These are phyloP conservation scores for Peromyscus polionotus DNA, from an alignment of 2,113 vertebrate genomes.

Conservation along the genomic window DNA sequence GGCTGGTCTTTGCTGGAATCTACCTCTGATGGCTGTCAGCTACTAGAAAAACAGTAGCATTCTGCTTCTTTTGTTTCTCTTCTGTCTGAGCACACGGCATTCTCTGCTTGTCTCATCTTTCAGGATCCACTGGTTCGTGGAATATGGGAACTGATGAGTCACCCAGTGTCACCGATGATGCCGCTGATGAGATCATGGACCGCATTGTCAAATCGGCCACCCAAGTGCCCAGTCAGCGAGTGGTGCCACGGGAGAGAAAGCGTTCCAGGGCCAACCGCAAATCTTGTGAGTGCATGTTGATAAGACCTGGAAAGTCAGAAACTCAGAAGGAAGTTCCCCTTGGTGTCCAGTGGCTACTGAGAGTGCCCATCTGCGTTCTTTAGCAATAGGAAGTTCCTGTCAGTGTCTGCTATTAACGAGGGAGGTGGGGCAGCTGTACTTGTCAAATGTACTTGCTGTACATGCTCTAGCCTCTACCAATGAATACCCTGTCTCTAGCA, in stretches of 20 bases:
- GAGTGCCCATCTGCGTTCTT: not conserved
- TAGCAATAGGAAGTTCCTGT: not conserved
- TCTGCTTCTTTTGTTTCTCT: not conserved
- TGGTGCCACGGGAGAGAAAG: conserved; percentile 94
- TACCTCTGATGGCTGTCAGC: too few species aligned
- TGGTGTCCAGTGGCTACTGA: not conserved
- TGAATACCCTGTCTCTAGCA: not conserved
- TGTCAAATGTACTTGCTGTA: not conserved
- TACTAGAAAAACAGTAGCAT: not conserved
- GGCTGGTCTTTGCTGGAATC: not conserved
- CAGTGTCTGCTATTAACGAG: not conserved
- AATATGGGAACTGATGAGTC: conserved; percentile 91
- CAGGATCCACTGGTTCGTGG: conserved; percentile 93
- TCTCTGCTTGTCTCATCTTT: conserved; percentile 38
- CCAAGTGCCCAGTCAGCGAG: conserved; percentile 95
- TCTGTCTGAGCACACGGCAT: not conserved
- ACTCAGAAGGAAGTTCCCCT: not conserved
- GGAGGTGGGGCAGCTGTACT: not conserved
- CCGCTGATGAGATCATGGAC: conserved; percentile 99
- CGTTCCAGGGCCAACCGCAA: conserved; percentile 97
- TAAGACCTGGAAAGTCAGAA: not conserved
- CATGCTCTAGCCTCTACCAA: not conserved
- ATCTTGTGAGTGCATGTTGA: conserved; percentile 91
- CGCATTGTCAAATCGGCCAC: conserved; percentile 98
- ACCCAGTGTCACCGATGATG: conserved; percentile 92